Evolutionary conservation across 1,140 invertebrate genomes (phyloP).

Genomic region (Drosophila sulfurigaster): DNA sequence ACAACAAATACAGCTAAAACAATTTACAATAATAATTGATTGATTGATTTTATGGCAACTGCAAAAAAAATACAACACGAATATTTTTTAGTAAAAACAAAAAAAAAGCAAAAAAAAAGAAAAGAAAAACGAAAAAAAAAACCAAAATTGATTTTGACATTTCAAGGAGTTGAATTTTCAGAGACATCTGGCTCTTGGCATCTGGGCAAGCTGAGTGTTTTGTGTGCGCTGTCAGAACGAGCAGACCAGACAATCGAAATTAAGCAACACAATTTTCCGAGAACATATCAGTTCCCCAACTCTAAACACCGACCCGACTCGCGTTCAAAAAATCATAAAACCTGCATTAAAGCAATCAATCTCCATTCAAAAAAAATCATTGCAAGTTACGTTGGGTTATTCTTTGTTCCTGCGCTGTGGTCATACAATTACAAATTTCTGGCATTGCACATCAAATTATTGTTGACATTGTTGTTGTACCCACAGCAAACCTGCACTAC

Average conservation of each 20-base stretch:
- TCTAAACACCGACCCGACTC: slow-evolving; percentile 39
- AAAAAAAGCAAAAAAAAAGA: slow-evolving; percentile 3
- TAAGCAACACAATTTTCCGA: slow-evolving; percentile 29
- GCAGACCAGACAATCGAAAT: slow-evolving; percentile 20
- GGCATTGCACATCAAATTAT: slow-evolving; percentile 48
- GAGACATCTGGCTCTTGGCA: background rate
- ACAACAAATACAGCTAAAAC: slow-evolving; percentile 30
- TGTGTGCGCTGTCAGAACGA: slow-evolving; percentile 20
- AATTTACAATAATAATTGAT: slow-evolving; percentile 51
- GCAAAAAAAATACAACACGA: slow-evolving; percentile 53
- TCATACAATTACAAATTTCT: slow-evolving; percentile 34
- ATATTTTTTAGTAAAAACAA: slow-evolving; percentile 59
- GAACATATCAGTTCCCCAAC: slow-evolving; percentile 29
- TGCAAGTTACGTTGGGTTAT: slow-evolving; percentile 26
- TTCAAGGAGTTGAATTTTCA: background rate
- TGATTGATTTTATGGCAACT: slow-evolving; percentile 62
- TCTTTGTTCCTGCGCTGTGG: slow-evolving; percentile 22
- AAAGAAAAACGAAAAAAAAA: slow-evolving; percentile 26
- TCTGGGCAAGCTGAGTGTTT: slow-evolving; percentile 25
- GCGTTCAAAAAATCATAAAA: slow-evolving; percentile 33
- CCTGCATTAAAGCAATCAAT: slow-evolving; percentile 34
- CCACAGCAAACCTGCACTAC: background rate
- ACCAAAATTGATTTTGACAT: slow-evolving; percentile 33
- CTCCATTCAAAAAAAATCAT: slow-evolving; percentile 25
- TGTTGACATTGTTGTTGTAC: too few relatives aligned